Evolutionary conservation across 2,888 invertebrate genomes (phyloP), one percentile per base, ranked within the genome.

Genomic region (Drosophila crucigera): DNA sequence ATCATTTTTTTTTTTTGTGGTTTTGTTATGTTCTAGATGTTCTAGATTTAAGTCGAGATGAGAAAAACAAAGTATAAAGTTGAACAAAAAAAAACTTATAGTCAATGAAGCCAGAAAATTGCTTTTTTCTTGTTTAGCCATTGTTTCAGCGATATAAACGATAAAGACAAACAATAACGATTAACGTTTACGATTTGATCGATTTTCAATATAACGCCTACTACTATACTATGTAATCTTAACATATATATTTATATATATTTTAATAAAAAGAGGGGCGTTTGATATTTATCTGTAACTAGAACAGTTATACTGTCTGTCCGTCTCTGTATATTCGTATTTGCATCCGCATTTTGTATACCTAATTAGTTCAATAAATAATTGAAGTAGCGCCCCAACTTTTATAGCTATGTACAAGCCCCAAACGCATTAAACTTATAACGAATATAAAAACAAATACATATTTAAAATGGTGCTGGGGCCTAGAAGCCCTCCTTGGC

Each of bases 401-500:
- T 25, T 50, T 10, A 22, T 70, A 39, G 64, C 59, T 75, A 78
- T 78, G 73, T 78, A 78, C 82, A 78, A 64, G 50, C 22, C 58
- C 59, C 35, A 41, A 31, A 43, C 22, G 39, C 5, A 41, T 25
- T 30, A 33, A 64, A 31, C 50, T 33, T n/a, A 52, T 33, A 47
- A 19, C 35, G 52, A 31, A 19, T n/a, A 35, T 30, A 37, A 30
- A 67, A 22, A 54, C 35, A 55, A 47, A 47, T 7, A 41, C n/a
- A 28, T 6, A 37, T 47, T n/a, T 22, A 14, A 49, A 14, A 1
- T 16, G 19, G 4, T 35, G 14, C 9, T n/a, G 16, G 9, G 1
- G 11, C 25, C 43, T 82, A 93, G 77, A 92, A 92, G 31, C 93
- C 93, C 68, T 92, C 92, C 76, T 93, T 92, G 52, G 93, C 93